Evolutionary conservation across 2,888 invertebrate genomes (phyloP), one percentile per base, ranked within the genome.

Genomic region (Geotrupes spiniger): DNA sequence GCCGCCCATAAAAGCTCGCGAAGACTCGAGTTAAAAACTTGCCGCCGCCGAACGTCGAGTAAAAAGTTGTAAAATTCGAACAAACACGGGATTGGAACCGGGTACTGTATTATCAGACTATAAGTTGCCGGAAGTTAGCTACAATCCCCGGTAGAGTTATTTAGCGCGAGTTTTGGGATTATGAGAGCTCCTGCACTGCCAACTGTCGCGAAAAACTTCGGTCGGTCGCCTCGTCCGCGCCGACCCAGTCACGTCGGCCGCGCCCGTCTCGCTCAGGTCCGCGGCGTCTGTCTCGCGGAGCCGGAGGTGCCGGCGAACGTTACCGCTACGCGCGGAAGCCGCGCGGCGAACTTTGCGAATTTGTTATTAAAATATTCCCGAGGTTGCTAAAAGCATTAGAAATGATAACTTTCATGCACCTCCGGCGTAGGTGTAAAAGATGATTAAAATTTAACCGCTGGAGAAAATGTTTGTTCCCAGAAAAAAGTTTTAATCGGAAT

Each of bases 71-170:
- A 49, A 44, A 49, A 49, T 49, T 49, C 40, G 49, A 49, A 49
- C 44, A 44, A 49, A 44, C 43, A 44, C 43, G 53, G 56, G 51
- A 56, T 58, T 56, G 56, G 56, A 58, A 56, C 50, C 52, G 50
- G 52, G 49, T 49, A 56, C 48, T 56, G 58, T 58, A 58, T 58
- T 58, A 58, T 58, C 58, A 56, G 56, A 54, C 58, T 56, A 52
- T 58, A 58, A 58, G 53, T 58, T 58, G 54, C 56, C 53, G 50
- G 52, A 56, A 58, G 56, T 56, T 58, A 56, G 58, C 52, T 58
- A 56, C 58, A 54, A 56, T 58, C 52, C 58, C 53, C 56, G 43
- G 50, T 47, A 53, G 58, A 54, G 58, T 58, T 58, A 58, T 58
- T 58, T 58, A 56, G 56, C 53, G 43, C 53, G 53, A 54, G 56